Evolutionary conservation across 1,140 invertebrate species (phyloP), one percentile per base, ranked within the genome.

Genomic region (Eupeodes corollae): DNA sequence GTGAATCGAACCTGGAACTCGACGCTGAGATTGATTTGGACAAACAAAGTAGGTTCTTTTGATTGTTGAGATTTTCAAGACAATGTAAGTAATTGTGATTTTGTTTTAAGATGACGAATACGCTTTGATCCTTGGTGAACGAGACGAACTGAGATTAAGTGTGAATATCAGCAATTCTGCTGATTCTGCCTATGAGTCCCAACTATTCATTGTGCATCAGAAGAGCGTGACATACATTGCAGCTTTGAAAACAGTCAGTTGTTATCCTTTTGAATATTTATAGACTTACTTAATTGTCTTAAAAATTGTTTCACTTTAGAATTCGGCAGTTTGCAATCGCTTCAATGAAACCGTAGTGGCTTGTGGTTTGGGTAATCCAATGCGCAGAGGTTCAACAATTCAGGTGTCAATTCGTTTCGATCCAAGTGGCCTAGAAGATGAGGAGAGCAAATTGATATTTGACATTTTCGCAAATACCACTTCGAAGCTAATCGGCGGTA

Each of bases 141-240:
- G 81, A 39, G 78, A 84, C 46, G 83, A 88, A 67, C 73, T 96
- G 6, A 73, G 81, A 32, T 69, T 98, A 0, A 78, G 84, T 32
- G 73, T 92, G 11, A 80, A 75, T 19, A 77, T 91, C 3, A 72
- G 71, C 21, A 98, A 97, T 64, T 58, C 74, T 16, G 81, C 80
- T 3, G 92, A 98, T 64, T 86, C 91, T 1, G 93, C 93, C 0
- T 96, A 97, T 61, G 88, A 95, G 64, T 80, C 91, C 0, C 82
- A 84, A 55, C 61, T 97, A 1, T 88, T 84, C 61, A 75, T 97
- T 2, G 69, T 72, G 18, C 86, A 93, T 67, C 86, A 90, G 16
- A 68, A 77, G 33, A 82, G 76, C 44, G 72, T 97, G 8, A 82
- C 79, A 57, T 94, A 91, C 57, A 86, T 90, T 56, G 82, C 80